A percentile compares a stretch with the other conserved stretches of the same genome.
Conservation (phyloP, 2,113 vertebrate species). For the Sebastes fasciatus region DNA sequence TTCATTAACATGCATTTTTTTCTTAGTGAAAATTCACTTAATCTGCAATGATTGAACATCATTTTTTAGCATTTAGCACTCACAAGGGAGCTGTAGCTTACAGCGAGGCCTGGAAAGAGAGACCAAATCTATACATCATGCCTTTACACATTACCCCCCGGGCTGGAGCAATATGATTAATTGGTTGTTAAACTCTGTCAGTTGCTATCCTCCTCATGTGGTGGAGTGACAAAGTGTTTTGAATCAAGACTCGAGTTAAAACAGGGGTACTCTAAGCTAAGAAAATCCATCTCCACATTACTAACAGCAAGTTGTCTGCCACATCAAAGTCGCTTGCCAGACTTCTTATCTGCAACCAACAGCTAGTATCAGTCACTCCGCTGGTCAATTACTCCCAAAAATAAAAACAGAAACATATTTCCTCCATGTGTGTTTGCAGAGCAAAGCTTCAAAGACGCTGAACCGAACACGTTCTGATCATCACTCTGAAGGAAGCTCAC, state of each 20-base stretch:
- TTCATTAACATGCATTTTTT: constrained; percentile 13
- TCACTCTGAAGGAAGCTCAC: constrained; percentile 12
- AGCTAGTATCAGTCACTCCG: constrained; percentile 52
- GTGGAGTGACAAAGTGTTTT: constrained; percentile 45
- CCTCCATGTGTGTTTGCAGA: constrained; percentile 34
- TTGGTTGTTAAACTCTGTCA: constrained; percentile 25
- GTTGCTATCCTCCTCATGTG: constrained; percentile 8
- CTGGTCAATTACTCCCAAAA: constrained; percentile 54
- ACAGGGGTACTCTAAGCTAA: constrained; percentile 39
- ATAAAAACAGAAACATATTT: constrained; percentile 46
- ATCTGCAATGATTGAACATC: not conserved
- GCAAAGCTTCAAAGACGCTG: constrained; percentile 39
- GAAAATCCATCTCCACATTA: constrained; percentile 63
- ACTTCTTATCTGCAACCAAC: constrained; percentile 61
- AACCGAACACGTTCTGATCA: constrained; percentile 21
- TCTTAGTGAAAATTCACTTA: not conserved
- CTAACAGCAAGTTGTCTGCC: constrained; percentile 54
- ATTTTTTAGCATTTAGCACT: not conserved
- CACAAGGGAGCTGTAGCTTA: not conserved
- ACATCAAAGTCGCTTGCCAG: constrained; percentile 48
- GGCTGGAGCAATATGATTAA: constrained; percentile 35
- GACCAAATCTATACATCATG: constrained; percentile 7
- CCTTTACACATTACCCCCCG: constrained; percentile 1
- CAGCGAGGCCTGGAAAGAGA: not conserved
- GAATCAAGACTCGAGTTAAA: constrained; percentile 40